Base-by-base conservation (phyloP, 2,797 vertebrate species). In the Furcifer pardalis region DNA sequence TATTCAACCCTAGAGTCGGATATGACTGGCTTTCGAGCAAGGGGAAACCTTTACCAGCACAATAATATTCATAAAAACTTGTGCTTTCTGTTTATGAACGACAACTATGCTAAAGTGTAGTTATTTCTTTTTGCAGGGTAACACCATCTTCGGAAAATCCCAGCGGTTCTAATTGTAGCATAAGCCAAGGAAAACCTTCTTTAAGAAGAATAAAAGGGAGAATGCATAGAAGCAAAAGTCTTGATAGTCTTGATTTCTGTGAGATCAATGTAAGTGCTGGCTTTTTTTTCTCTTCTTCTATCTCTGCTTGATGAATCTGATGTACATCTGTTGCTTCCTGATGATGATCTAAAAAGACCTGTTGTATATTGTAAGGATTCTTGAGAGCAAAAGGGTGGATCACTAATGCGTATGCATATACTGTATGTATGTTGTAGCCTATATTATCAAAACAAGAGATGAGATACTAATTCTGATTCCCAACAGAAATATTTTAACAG, bases 161-260 rank as follows among this genome's bases (percentile, higher is more conserved):
- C 84, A 92, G 94, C 95, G 97, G 96, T 95, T 97, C 97, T 95
- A 96, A 97, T 89, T 97, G 97, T 91, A 97, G 97, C 89, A 96
- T 96, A 92, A 96, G 91, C 95, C 97, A 99, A 95, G 98, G 98
- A 92, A 99, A 98, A 89, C 98, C 98, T 86, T 99, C 98, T 89
- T 96, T 99, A 92, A 97, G 98, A 92, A 97, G 98, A 95, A 99
- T 99, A 95, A 99, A 99, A 94, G 98, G 98, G 82, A 96, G 98
- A 92, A 97, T 98, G 75, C 98, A 99, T 95, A 95, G 98, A 94
- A 99, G 98, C 96, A 98, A 98, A 95, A 99, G 98, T 91, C 95
- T 99, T 7, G 98, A 98, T 91, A 98, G 98, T 94, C 96, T 98
- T 69, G 98, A 99, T 91, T 97, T 99, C 92, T 97, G 98, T 81